Evolutionary conservation across 1,140 invertebrate genomes (phyloP).

Genomic region (Drosophila nigrodunni): DNA sequence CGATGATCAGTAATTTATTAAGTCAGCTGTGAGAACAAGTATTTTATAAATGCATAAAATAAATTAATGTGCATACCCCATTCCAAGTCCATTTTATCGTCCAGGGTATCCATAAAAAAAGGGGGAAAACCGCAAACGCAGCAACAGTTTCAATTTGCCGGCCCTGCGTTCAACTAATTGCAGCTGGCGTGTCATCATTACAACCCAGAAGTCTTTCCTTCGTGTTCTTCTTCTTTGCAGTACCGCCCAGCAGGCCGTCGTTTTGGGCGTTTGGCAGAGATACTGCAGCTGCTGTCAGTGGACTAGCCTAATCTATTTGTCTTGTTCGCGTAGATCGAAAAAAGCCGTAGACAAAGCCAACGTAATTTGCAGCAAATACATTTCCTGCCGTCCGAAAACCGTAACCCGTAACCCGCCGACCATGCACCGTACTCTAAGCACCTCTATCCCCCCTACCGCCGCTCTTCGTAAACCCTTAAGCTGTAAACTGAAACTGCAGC

Average conservation of each 20-base stretch:
- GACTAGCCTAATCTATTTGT: conserved; percentile 75
- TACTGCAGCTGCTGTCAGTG: conserved; percentile 38
- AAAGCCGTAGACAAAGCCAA: conserved; percentile 69
- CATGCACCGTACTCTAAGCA: not conserved
- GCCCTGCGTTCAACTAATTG: conserved; percentile 52
- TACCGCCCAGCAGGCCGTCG: too few relatives aligned
- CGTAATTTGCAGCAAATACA: conserved; percentile 78
- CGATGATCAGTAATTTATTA: too few relatives aligned
- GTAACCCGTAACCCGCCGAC: conserved; percentile 1
- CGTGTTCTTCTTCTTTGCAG: too few relatives aligned
- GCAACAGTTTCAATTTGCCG: conserved; percentile 39
- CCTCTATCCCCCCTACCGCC: too few relatives aligned
- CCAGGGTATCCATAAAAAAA: conserved; percentile 6
- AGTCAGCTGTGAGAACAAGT: too few relatives aligned
- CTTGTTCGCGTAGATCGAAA: conserved; percentile 70
- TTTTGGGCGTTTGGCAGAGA: not conserved
- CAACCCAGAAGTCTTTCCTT: not conserved
- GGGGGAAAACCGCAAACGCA: conserved; percentile 3
- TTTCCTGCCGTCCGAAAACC: conserved; percentile 47
- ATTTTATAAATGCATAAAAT: too few relatives aligned
- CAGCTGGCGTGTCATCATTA: conserved; percentile 68
- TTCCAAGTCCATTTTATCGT: not conserved
- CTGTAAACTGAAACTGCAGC: conserved; percentile 10
- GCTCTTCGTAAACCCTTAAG: not conserved
- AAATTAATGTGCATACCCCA: not conserved